phyloP scores from a whole-genome alignment of 2,113 vertebrate genomes.

The Micromys minutus region DNA sequence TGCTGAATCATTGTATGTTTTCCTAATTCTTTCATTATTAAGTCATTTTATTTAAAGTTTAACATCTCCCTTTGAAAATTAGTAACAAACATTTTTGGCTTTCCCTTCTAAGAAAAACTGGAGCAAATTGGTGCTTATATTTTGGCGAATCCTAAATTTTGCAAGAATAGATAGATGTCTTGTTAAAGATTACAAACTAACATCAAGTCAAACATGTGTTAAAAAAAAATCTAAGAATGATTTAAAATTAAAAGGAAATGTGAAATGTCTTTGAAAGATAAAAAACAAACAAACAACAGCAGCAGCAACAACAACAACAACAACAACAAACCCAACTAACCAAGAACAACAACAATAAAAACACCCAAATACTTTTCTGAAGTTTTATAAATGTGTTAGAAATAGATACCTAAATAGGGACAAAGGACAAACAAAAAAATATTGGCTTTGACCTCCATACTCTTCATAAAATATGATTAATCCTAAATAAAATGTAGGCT shows the following conservation, averaged over 20 bases:
- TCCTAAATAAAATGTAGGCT: conserved; percentile 19
- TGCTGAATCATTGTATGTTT: conserved; percentile 42
- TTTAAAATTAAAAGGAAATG: neutral
- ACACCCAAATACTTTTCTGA: neutral
- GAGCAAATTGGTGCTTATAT: neutral
- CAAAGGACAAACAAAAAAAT: neutral
- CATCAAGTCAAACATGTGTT: neutral
- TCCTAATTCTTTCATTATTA: conserved; percentile 10
- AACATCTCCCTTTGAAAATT: neutral
- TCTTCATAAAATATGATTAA: neutral
- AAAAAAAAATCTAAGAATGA: conserved; percentile 58
- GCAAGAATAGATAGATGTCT: conserved; percentile 18
- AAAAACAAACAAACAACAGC: neutral
- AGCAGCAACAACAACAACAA: too few species aligned
- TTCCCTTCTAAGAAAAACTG: conserved; percentile 26
- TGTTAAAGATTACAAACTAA: conserved; percentile 32
- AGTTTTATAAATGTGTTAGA: neutral
- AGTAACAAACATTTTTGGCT: neutral
- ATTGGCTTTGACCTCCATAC: neutral
- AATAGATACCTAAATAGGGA: neutral
- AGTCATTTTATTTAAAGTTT: conserved; percentile 28
- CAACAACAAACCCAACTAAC: too few species aligned
- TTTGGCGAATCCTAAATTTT: conserved; percentile 2
- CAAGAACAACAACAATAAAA: too few species aligned
- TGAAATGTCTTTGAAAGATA: conserved; percentile 37